These are phyloP conservation scores for Erynnis tages DNA, from an alignment of 2,888 invertebrate genomes.

Conservation along the genomic window DNA sequence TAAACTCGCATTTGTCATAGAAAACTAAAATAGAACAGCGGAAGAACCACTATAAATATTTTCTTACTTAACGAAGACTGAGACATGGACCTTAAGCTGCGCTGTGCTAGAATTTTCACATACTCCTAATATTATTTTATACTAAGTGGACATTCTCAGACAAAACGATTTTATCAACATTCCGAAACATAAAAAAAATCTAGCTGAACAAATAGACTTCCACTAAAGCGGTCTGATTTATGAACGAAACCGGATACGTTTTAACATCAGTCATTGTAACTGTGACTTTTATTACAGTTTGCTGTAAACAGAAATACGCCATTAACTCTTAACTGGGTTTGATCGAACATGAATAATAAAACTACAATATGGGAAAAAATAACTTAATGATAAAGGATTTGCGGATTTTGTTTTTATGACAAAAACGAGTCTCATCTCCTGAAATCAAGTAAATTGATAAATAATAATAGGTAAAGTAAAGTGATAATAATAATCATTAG, in stretches of 20 bases:
- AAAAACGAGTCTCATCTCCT: too few species aligned
- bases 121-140: neutral
- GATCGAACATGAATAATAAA: too few species aligned
- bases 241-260: constrained; percentile 6
- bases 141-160: too few species aligned
- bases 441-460: too few species aligned
- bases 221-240: constrained; percentile 10
- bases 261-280: constrained; percentile 11
- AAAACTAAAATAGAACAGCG: neutral
- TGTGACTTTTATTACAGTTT: constrained; percentile 20
- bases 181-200: too few species aligned
- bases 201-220: too few species aligned
- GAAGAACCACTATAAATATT: neutral
- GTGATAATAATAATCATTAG: too few species aligned
- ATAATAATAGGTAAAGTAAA: too few species aligned
- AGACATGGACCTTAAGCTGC: neutral
- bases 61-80: neutral
- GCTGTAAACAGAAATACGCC: neutral
- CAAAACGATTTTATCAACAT: too few species aligned
- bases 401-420: too few species aligned
- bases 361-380: too few species aligned
- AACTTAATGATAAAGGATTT: too few species aligned
- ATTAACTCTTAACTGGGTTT: neutral
- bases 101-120: neutral
- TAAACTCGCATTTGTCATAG: neutral